A percentile compares a stretch with the other conserved stretches of the same genome.
These are phyloP conservation scores for Leptopilina myrica DNA, from an alignment of 2,888 invertebrate species.

Conservation along the genomic window DNA sequence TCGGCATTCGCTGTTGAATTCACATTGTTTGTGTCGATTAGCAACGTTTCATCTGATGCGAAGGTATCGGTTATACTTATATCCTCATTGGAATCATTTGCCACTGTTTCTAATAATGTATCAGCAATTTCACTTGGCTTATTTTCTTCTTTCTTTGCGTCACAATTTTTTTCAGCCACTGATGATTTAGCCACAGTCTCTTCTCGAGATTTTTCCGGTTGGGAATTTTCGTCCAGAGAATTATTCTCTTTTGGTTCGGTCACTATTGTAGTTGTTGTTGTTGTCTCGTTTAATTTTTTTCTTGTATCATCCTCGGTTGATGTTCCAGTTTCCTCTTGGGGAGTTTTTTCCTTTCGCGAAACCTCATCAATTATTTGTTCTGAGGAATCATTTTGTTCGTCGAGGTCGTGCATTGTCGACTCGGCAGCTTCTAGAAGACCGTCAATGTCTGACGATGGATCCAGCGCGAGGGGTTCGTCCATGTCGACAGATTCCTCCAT, in stretches of 20 bases:
- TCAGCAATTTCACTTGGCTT: not conserved
- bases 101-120: not conserved
- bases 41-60: not conserved
- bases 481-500: conserved; percentile 2
- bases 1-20: no score
- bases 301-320: no score
- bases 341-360: not conserved
- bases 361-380: not conserved
- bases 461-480: not conserved
- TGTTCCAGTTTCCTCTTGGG: not conserved
- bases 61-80: not conserved
- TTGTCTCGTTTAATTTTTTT: not conserved
- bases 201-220: not conserved
- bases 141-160: not conserved
- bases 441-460: not conserved
- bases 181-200: no score
- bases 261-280: not conserved
- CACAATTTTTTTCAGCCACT: not conserved
- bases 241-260: not conserved
- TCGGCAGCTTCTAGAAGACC: no score
- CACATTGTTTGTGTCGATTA: not conserved
- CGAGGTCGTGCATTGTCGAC: no score
- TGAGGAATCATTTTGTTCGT: no score
- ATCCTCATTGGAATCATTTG: not conserved
- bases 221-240: not conserved